phyloP scores from a whole-genome alignment of 2,113 vertebrate species.

The Prietella phreatophila region DNA sequence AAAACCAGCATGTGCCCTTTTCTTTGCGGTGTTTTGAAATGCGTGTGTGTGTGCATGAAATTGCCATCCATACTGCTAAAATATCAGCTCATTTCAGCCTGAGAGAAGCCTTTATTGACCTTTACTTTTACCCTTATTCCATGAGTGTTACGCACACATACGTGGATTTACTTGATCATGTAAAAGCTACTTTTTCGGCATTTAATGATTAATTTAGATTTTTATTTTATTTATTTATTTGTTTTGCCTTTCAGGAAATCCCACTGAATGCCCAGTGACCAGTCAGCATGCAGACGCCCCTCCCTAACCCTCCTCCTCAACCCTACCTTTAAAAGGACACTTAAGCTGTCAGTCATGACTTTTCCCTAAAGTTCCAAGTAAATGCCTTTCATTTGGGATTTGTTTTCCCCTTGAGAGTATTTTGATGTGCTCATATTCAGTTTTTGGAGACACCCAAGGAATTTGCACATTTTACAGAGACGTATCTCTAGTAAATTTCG shows the following conservation, averaged over 20 bases:
- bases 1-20: slow-evolving; percentile 16
- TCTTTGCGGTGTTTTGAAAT: not conserved
- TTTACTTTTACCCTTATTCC: not conserved
- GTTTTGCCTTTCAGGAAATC: slow-evolving; percentile 61
- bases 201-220: not conserved
- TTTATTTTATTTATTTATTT: not conserved
- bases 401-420: not conserved
- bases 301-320: not conserved
- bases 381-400: not conserved
- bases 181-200: not conserved
- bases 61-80: not conserved
- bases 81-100: not conserved
- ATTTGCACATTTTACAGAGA: slow-evolving; percentile 35
- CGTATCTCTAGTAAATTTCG: slow-evolving; percentile 36
- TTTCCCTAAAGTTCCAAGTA: not conserved
- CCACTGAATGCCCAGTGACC: slow-evolving; percentile 67
- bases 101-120: not conserved
- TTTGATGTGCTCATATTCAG: not conserved
- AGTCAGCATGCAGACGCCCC: slow-evolving; percentile 4
- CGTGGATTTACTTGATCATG: not conserved
- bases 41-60: not conserved
- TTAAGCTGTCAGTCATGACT: not conserved
- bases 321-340: not conserved
- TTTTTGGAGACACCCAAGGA: not conserved
- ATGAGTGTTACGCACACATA: not conserved